Base-by-base conservation (phyloP, 2,113 vertebrate genomes). In the Tautogolabrus adspersus region DNA sequence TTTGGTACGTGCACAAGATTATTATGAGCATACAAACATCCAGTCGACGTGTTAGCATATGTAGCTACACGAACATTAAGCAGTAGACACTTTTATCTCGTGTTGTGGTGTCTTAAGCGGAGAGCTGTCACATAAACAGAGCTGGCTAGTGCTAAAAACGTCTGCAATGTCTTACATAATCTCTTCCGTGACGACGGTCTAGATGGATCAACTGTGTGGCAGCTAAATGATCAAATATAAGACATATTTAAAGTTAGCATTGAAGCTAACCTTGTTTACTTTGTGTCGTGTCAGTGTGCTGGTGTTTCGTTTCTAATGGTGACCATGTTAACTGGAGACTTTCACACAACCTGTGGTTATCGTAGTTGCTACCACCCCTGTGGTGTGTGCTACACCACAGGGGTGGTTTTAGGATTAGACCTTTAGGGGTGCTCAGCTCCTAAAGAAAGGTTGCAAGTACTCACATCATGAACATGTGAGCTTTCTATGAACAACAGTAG, bases 1-100 rank as follows among this genome's bases (percentile, higher is more conserved):
- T 65, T 90, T 1, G 94, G 95, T 95, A 93, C 5, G 87, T 84
- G 3, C 6, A 3, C 23, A 11, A 37, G 0, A 1, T 7, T 52
- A 22, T 10, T 12, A 26, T 30, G 6, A 19, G 21, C 49, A 12
- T 9, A 42, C 16, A 37, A 13, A 18, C 22, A 40, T 19, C 11
- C 49, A 60, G 0, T 5, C 59, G 8, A 65, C 72, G 16, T n/a
- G 46, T 23, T 84, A 73, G 61, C 77, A 13, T 6, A 18, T 38
- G 40, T 26, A n/a, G 34, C 44, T 60, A 8, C 5, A 2, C 12
- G 7, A 19, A 8, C 1, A 30, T 1, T 23, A 71, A 54, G 30
- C 6, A 40, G 55, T 22, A 30, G 1, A 23, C 40, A 3, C 68
- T 30, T 83, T 82, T 83, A 69, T 40, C 0, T 77, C 77, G 68